phyloP scores from a whole-genome alignment of 2,797 vertebrate species.

The Rhinogobio ventralis region DNA sequence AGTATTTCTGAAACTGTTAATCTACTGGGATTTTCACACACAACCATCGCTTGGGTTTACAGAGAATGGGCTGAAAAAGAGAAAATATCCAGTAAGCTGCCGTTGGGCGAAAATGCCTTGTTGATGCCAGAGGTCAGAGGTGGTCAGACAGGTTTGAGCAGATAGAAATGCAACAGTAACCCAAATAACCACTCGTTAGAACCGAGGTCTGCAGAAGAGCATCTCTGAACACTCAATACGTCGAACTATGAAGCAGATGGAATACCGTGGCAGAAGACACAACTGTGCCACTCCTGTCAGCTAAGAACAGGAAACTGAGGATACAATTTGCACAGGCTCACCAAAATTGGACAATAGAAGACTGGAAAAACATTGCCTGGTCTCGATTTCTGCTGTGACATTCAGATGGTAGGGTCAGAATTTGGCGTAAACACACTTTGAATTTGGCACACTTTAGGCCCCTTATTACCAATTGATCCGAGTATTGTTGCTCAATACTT shows the following conservation, averaged over 20 bases:
- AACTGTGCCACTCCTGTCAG: no score
- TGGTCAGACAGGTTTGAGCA: conserved; percentile 41
- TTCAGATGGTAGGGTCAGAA: not conserved
- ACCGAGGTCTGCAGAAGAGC: not conserved
- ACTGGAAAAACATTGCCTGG: not conserved
- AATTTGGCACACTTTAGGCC: not conserved
- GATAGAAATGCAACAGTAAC: conserved; percentile 51
- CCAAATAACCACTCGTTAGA: not conserved
- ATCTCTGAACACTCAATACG: not conserved
- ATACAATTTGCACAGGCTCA: not conserved
- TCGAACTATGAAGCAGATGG: not conserved
- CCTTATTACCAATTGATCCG: not conserved
- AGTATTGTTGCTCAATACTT: no score
- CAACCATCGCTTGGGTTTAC: not conserved
- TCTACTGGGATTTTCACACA: not conserved
- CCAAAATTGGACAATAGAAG: no score
- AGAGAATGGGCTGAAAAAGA: not conserved
- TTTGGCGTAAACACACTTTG: not conserved
- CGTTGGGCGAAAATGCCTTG: conserved; percentile 37
- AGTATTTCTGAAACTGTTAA: not conserved
- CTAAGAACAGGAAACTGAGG: not conserved
- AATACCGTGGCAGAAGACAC: not conserved
- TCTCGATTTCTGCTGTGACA: not conserved
- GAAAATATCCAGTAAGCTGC: no score
- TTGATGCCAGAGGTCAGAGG: conserved; percentile 53